These are phyloP conservation scores for Ctenicera cuprea DNA, from an alignment of 2,888 invertebrate species.

Conservation along the genomic window DNA sequence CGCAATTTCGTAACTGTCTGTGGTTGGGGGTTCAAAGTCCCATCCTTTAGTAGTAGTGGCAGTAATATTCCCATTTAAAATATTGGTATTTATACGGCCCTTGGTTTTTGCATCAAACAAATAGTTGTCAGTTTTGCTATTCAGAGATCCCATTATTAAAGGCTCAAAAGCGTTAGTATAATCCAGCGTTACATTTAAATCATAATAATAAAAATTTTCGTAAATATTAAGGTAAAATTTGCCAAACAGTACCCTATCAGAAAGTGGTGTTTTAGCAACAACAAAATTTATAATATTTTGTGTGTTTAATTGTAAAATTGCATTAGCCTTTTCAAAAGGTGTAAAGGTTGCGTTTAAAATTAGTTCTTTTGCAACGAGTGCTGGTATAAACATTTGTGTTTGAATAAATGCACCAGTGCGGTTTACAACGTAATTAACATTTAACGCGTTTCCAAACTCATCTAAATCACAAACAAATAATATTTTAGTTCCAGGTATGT, in stretches of 20 bases:
- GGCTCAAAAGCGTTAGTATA: not conserved
- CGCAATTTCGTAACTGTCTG: not conserved
- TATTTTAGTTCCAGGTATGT: not conserved
- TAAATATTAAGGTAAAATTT: not conserved
- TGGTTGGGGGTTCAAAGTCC: not conserved
- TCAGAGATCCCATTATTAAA: not conserved
- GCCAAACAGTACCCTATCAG: not conserved
- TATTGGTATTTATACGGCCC: not conserved
- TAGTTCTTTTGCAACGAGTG: not conserved
- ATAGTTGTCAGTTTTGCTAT: conserved; percentile 11
- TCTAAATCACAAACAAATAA: not conserved
- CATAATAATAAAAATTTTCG: conserved; percentile 4
- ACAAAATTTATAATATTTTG: not conserved
- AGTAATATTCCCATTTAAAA: conserved; percentile 4
- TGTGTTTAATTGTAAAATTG: not conserved
- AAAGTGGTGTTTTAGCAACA: not conserved
- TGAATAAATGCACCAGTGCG: not conserved
- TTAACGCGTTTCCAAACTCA: conserved; percentile 21
- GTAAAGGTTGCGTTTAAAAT: not conserved
- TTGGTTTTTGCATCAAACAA: not conserved
- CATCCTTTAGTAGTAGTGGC: not conserved
- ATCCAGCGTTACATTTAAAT: not conserved
- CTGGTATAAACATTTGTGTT: not conserved
- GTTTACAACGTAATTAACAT: not conserved
- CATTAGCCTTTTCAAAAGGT: not conserved